These are phyloP conservation scores for Rhagium mordax DNA, from an alignment of 2,888 invertebrate species.

Conservation along the genomic window DNA sequence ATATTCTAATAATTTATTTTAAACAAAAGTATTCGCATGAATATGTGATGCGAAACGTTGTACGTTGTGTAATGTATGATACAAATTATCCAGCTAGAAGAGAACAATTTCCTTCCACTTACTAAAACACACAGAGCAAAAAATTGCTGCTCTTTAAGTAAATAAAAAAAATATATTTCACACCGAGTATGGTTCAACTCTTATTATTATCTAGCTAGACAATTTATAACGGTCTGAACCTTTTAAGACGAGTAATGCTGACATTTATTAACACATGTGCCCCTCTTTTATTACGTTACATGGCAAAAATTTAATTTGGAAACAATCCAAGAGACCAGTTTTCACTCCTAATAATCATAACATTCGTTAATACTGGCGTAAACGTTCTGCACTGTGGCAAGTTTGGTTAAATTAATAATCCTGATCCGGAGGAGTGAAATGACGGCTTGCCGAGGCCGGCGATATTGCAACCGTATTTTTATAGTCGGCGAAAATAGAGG, in stretches of 20 bases:
- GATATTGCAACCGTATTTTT: not conserved
- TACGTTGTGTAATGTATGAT: not conserved
- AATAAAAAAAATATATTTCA: not conserved
- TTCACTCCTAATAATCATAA: slow-evolving; percentile 28
- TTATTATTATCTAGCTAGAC: slow-evolving; percentile 2
- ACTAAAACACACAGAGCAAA: not conserved
- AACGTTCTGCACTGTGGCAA: slow-evolving; percentile 23
- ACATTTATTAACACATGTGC: slow-evolving; percentile 35
- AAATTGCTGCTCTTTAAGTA: not conserved
- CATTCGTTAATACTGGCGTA: slow-evolving; percentile 25
- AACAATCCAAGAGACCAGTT: slow-evolving; percentile 28
- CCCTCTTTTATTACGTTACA: slow-evolving; percentile 29
- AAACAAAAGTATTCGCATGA: no score
- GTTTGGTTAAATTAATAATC: slow-evolving; percentile 18
- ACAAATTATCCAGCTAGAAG: not conserved
- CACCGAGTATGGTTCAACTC: not conserved
- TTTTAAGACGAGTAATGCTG: slow-evolving; percentile 29
- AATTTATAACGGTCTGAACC: slow-evolving; percentile 14
- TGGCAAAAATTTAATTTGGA: slow-evolving; percentile 38
- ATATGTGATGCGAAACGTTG: no score
- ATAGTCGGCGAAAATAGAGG: no score
- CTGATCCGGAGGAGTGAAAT: not conserved
- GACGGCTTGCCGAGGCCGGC: not conserved
- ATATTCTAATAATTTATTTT: no score
- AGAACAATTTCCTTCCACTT: not conserved